Base-by-base conservation (phyloP, 2,113 vertebrate species). In the Polypterus senegalus region DNA sequence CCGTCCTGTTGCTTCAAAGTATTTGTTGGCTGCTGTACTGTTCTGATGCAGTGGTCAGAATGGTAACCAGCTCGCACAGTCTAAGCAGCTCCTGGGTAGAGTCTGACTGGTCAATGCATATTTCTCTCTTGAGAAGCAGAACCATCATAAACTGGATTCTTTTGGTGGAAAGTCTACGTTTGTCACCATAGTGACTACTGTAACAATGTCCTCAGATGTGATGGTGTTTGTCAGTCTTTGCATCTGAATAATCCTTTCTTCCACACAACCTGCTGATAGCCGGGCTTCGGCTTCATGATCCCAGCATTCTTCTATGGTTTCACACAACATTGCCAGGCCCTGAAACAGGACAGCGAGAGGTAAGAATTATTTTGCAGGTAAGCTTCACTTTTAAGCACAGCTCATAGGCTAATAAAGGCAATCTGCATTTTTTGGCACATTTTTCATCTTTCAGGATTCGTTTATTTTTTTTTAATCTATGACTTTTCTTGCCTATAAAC, bases 281-380 rank as follows among this genome's bases (percentile, higher is more conserved):
- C 96, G 81, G 6, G 95, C 96, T 75, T 99, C 96, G 0, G 95
- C 93, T 63, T 99, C 96, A 3, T 98, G 96, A 89, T 99, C 96
- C 96, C 96, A 99, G 74, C 96, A 99, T 69, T 99, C 96, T 81
- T 99, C 95, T 67, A 95, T 93, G 0, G 96, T 98, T 65, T 99
- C 95, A 3, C 91, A 99, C 5, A 99, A 89, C 87, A 93, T 89
- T 11, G 89, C 86, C 86, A 98, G 86, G n/a, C 96, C 95, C 96
- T 99, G 60, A 27, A 64, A 77, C 9, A 6, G 63, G 1, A 57
- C 27, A 27, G 27, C 27, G 27, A 27, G 27, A 27, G 27, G 27
- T 27, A 27, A 27, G 27, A 27, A 27, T 27, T 27, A 27, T 27
- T 27, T 27, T 27, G 27, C 27, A 27, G 27, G 27, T 27, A 27